Percentiles rank a stretch among this genome's conserved stretches.
These are phyloP conservation scores for Aurelia sp. DNA, from an alignment of 30 jellyfish, hydroid and myxozoan species.

Conservation along the genomic window DNA sequence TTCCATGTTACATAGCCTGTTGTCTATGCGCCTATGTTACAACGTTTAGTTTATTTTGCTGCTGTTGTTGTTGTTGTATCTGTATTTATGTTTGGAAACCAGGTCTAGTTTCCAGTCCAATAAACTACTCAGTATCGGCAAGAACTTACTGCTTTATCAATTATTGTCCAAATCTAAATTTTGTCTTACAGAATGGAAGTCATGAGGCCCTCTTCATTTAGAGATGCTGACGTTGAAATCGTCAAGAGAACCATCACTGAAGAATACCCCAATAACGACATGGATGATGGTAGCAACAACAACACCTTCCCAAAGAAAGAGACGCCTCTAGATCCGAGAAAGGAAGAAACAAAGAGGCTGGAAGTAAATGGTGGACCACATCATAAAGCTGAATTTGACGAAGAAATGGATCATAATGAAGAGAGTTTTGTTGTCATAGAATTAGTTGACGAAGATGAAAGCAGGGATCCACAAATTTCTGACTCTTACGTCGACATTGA, in stretches of 20 bases:
- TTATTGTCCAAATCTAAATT: no score
- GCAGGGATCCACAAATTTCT: not conserved
- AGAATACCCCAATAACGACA: slow-evolving; percentile 11
- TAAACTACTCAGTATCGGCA: no score
- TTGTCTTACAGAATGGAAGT: slow-evolving; percentile 2
- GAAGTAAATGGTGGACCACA: no score
- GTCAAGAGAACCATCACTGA: slow-evolving; percentile 45
- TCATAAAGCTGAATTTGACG: not conserved
- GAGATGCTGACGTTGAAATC: slow-evolving; percentile 37
- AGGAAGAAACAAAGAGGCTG: not conserved
- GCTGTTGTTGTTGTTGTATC: no score
- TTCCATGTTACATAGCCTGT: no score
- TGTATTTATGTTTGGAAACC: no score
- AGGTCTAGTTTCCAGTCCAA: no score
- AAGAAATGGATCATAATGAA: not conserved
- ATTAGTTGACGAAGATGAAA: slow-evolving; percentile 23
- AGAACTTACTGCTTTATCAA: no score
- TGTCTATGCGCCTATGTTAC: no score
- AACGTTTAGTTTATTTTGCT: no score
- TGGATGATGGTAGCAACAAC: slow-evolving; percentile 11
- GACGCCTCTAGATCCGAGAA: no score
- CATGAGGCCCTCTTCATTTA: slow-evolving; percentile 20
- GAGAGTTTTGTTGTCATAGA: slow-evolving; percentile 58
- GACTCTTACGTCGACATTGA: slow-evolving; percentile 27
- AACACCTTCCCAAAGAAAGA: not conserved